These are phyloP conservation scores for Julus scandinavius DNA, from an alignment of 2,888 invertebrate species.

Conservation along the genomic window DNA sequence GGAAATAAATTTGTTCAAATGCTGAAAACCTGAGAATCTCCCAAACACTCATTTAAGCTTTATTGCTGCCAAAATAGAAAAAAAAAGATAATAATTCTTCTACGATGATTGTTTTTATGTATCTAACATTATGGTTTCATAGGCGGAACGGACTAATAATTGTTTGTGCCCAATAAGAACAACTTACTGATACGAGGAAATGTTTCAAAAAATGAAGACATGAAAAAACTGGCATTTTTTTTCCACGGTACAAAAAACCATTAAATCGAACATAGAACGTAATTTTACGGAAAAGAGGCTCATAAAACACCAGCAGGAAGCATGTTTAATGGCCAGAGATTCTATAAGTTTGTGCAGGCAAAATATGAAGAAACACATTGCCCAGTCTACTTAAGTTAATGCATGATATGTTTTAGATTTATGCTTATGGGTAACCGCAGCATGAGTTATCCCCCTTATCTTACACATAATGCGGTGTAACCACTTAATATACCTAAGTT, in stretches of 20 bases:
- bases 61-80: no score
- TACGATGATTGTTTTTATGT: neutral
- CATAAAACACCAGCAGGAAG: constrained; percentile 17
- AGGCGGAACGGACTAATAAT: neutral
- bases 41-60: neutral
- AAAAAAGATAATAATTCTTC: neutral
- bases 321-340: neutral
- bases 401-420: neutral
- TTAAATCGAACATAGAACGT: neutral
- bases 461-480: neutral
- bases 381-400: no score
- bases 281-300: neutral
- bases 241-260: neutral
- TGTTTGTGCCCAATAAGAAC: constrained; percentile 2
- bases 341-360: neutral
- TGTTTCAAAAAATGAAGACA: neutral
- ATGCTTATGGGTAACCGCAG: neutral
- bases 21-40: neutral
- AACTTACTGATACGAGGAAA: neutral
- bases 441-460: neutral
- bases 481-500: neutral
- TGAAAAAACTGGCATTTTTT: neutral
- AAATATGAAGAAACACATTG: neutral
- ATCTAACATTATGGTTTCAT: neutral
- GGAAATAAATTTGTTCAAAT: no score